These are phyloP conservation scores for Murina feae DNA, from an alignment of 2,113 vertebrate genomes.

Conservation along the genomic window DNA sequence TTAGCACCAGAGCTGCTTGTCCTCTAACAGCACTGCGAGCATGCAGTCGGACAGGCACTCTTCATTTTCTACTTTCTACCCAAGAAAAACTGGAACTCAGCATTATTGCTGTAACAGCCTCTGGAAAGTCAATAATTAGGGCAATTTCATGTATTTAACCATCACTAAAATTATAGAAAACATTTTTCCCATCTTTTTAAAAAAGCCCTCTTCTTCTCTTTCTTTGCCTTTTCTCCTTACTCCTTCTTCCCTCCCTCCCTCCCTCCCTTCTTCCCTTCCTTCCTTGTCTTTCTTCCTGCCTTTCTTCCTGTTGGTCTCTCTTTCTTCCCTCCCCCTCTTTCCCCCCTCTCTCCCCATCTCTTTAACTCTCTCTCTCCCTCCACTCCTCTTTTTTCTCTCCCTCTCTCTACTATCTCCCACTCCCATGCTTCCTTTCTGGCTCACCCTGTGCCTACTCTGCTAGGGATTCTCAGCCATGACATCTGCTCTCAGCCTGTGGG, in stretches of 20 bases:
- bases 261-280: too few species aligned
- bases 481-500: background rate
- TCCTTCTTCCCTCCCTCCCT: too few species aligned
- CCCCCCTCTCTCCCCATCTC: background rate
- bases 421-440: background rate
- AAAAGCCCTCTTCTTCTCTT: background rate
- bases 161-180: background rate
- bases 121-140: background rate
- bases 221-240: background rate
- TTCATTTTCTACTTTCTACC: background rate
- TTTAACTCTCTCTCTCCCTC: background rate
- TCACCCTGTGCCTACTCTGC: background rate
- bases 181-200: background rate
- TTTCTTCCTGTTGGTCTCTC: background rate
- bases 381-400: background rate
- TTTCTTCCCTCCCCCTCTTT: background rate
- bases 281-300: background rate
- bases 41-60: background rate
- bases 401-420: too few species aligned
- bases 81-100: background rate
- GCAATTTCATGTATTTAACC: background rate
- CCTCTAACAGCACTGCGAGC: background rate
- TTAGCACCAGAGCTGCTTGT: background rate
- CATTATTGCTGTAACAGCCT: background rate
- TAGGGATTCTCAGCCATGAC: background rate